Conservation (phyloP, 2,113 vertebrate species). For the Cavia aperea region DNA sequence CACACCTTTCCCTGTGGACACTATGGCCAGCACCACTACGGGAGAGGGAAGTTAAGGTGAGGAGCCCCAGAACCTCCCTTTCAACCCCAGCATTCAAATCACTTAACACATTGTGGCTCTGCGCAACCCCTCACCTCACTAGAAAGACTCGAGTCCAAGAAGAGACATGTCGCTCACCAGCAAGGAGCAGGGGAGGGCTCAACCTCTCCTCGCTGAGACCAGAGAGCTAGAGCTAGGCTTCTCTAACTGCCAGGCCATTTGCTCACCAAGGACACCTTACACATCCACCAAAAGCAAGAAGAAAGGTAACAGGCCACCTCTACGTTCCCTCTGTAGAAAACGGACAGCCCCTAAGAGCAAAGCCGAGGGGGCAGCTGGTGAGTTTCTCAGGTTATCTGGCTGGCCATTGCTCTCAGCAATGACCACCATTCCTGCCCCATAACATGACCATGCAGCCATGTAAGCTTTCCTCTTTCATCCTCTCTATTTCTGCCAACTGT, state of each 20-base stretch:
- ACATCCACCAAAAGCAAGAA: not conserved
- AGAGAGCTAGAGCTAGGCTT: not conserved
- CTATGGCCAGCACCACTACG: not conserved
- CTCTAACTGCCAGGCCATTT: not conserved
- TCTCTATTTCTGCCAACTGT: not conserved
- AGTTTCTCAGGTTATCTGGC: not conserved
- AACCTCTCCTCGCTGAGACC: not conserved
- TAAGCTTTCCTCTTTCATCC: rapidly evolving
- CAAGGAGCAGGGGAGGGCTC: not conserved
- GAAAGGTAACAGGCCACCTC: not conserved
- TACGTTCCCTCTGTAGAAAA: not conserved
- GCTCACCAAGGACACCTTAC: not conserved
- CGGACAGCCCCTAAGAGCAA: not conserved
- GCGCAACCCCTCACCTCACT: not conserved
- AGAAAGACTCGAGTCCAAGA: not conserved
- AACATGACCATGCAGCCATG: rapidly evolving
- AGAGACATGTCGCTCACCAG: not conserved
- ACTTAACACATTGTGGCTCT: not conserved
- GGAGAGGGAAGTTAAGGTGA: not conserved
- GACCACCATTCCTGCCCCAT: not conserved
- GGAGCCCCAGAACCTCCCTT: not conserved
- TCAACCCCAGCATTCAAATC: not conserved
- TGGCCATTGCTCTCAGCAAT: not conserved
- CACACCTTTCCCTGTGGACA: not conserved
- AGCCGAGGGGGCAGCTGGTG: not conserved